Base-by-base conservation (phyloP, 2,113 vertebrate species). In the Tragelaphus scriptus region DNA sequence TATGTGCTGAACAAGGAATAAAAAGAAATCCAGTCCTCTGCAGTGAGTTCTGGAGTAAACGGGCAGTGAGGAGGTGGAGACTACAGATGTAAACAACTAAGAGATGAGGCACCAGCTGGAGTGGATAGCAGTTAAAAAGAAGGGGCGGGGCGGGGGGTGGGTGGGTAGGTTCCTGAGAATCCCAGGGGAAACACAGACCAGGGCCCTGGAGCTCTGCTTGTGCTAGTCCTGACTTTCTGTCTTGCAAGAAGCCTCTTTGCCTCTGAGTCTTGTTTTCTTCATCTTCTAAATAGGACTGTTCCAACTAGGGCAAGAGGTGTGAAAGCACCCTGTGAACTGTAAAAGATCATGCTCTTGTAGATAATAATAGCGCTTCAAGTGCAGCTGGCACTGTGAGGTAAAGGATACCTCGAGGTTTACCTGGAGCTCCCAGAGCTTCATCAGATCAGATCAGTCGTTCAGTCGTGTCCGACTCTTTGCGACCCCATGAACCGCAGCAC, bases 101-200 rank as follows among this genome's bases (percentile, higher is more conserved):
- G 49, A 79, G 58, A 32, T 1, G 58, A 85, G n/a, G 7, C n/a
- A 2, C 36, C 12, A 6, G 23, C 36, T 75, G 47, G 47, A 44
- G 81, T 11, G 19, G 16, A 55, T 30, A 1, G 36, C 14, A 7
- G 40, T 28, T 19, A 44, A 25, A 58, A 49, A 85, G 9, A 40
- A 25, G n/a, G 16, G n/a, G 58, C 3, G n/a, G 65, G 7, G n/a
- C 2, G 4, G n/a, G 30, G 63, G 4, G 17, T 1, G n/a, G 61
- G 63, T 2, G 17, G 26, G 12, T 3, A 59, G 71, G 59, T 30
- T 53, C 58, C 77, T 93, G 9, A 88, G 85, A 91, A 77, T 56
- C 23, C 4, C 75, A 53, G 10, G 17, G 21, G 47, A n/a, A 36
- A 53, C 65, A 26, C 14, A 53, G 32, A 47, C 17, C 8, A 19